Evolutionary conservation across 2,113 vertebrate species (phyloP), one percentile per base, ranked within the genome.

Genomic region (Chaetops frenatus): DNA sequence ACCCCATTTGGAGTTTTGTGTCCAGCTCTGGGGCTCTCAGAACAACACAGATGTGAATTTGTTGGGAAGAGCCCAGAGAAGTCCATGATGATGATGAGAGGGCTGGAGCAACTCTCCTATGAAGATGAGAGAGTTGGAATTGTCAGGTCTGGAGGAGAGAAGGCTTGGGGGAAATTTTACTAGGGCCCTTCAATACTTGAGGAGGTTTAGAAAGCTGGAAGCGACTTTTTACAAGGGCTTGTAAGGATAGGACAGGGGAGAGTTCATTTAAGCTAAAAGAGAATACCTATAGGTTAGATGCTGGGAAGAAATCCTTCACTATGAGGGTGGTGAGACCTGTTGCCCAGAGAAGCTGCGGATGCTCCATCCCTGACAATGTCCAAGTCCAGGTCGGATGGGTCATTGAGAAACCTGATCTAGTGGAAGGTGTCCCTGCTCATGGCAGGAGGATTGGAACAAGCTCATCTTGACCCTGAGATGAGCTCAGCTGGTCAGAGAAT

Each of bases 241-340:
- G 27, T 42, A 44, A 21, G 12, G 15, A 53, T 3, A 62, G 50
- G 10, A 58, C 0, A 12, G 33, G 9, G 22, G 9, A 12, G 6
- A 28, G 70, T 35, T 12, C 21, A 29, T 69, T 93, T n/a, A 65
- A 81, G 35, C 16, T 28, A 36, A 66, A 79, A 79, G 10, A 8
- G 33, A 16, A 10, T 12, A 79, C 45, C 56, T 56, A 22, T 11
- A 86, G 8, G 18, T 61, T 36, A 57, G 60, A 45, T 40, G 45
- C 24, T 23, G 70, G 33, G 48, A 58, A 50, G 5, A 86, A 35
- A 33, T 53, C 64, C 33, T 81, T 64, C 17, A 28, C 2, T 3
- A 4, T 50, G 20, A 54, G 7, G 4, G 10, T 60, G 31, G 13
- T 77, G 27, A 77, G 6, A 2, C 31, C 8, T 1, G 0, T 22